Evolutionary conservation across 2,113 vertebrate species (phyloP), one percentile per base, ranked within the genome.

Genomic region (Otocyon megalotis): DNA sequence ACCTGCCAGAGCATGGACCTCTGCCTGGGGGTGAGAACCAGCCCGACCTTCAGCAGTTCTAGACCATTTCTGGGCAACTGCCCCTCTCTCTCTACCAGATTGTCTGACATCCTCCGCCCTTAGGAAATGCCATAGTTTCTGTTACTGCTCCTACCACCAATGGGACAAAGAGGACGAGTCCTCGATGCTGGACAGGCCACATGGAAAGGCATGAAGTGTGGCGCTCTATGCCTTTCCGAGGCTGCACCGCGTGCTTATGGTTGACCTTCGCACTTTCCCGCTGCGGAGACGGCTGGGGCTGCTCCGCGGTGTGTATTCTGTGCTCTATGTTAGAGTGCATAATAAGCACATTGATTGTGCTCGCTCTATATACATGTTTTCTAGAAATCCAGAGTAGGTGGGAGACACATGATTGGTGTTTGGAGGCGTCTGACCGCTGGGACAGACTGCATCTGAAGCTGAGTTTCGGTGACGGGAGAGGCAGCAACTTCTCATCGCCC

Each of bases 261-360:
- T 80, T 95, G 90, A 92, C 97, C 96, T 97, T 97, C 77, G 77
- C 98, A 97, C 98, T 98, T 98, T 98, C 90, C 97, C 93, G 35
- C 97, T 84, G 97, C 93, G 98, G 98, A 98, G 98, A 98, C 93
- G 74, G 93, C 97, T 97, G 97, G 98, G 98, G 96, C 97, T 97
- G 98, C 98, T 98, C 99, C 98, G 97, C 98, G 98, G 98, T 98
- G 98, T 97, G 96, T 92, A 95, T 99, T 98, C 98, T 97, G 98
- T 99, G 99, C 99, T 99, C 99, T 99, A 99, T 99, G 99, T 99
- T 99, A 99, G 99, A 99, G 99, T 99, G 99, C 99, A 93, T 99
- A 97, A 96, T 98, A 96, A 98, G 99, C 99, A 99, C 99, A 84
- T 99, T 99, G 98, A 97, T 96, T 94, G 99, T 99, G 99, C 99